Base-by-base conservation (phyloP, 1,140 invertebrate genomes). In the Himalopsyche phryganea region DNA sequence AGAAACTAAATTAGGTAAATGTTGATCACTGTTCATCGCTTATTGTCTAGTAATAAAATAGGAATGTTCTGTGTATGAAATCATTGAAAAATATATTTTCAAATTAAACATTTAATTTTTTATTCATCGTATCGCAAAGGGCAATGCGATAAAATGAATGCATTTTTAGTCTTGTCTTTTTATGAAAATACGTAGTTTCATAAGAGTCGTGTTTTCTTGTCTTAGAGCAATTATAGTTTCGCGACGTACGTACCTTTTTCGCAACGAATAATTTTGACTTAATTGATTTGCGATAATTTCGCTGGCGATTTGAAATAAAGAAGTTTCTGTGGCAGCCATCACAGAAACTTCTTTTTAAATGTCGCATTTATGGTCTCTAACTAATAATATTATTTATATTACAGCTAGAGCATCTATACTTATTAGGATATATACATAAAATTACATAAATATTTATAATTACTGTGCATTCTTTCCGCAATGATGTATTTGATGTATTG, bases 241-340 rank as follows among this genome's bases (percentile, higher is more conserved):
- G n/a, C n/a, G n/a, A n/a, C n/a, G n/a, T n/a, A n/a, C n/a, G n/a
- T n/a, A n/a, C n/a, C n/a, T n/a, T n/a, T n/a, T n/a, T n/a, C n/a
- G n/a, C n/a, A n/a, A n/a, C n/a, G n/a, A n/a, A n/a, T n/a, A n/a
- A n/a, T n/a, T n/a, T n/a, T n/a, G n/a, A n/a, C n/a, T n/a, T n/a
- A n/a, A n/a, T n/a, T n/a, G n/a, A n/a, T n/a, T n/a, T n/a, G n/a
- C n/a, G n/a, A n/a, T n/a, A n/a, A n/a, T n/a, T n/a, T n/a, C n/a
- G n/a, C n/a, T n/a, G n/a, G 7, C 7, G 23, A n/a, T n/a, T 48
- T 52, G 19, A 59, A 20, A 33, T 41, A 15, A 46, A 58, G 45
- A 55, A 46, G 20, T 51, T 53, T 42, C 40, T 40, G 54, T 56
- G 50, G 50, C 60, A 62, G 60, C 60, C 60, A 62, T 62, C 60